These are phyloP conservation scores for Ennomos fuscantarius DNA, from an alignment of 2,888 invertebrate species.

Conservation along the genomic window DNA sequence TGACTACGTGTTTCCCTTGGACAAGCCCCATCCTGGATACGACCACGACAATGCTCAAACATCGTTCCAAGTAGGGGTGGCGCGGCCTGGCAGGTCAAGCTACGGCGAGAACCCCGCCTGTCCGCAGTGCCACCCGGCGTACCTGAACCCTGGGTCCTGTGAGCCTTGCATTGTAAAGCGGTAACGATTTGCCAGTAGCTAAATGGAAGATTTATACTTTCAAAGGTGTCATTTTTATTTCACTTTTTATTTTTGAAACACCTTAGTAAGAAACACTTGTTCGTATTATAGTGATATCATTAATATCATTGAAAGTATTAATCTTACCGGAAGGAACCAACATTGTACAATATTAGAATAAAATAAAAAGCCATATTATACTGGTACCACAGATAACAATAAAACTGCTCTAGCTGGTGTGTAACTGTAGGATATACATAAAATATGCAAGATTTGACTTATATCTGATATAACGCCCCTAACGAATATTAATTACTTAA, in stretches of 20 bases:
- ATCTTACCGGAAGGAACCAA: too few relatives aligned
- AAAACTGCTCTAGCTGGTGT: too few relatives aligned
- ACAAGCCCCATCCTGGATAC: slow-evolving; percentile 86
- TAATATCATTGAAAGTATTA: too few relatives aligned
- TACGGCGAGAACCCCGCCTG: slow-evolving; percentile 87
- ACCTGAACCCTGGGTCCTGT: slow-evolving; percentile 86
- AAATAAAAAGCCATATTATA: too few relatives aligned
- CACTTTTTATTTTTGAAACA: background rate
- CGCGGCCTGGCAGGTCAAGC: slow-evolving; percentile 69
- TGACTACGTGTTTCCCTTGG: slow-evolving; percentile 86
- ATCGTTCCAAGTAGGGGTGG: slow-evolving; percentile 85
- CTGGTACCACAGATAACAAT: too few relatives aligned
- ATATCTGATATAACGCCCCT: too few relatives aligned
- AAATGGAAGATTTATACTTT: slow-evolving; percentile 6
- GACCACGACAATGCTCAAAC: slow-evolving; percentile 83
- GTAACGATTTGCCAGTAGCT: slow-evolving; percentile 51
- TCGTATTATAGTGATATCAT: too few relatives aligned
- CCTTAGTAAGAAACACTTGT: too few relatives aligned
- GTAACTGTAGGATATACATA: too few relatives aligned
- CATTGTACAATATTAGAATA: too few relatives aligned
- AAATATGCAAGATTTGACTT: too few relatives aligned
- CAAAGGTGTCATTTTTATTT: background rate
- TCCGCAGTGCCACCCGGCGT: slow-evolving; percentile 87
- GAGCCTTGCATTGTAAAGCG: slow-evolving; percentile 86
- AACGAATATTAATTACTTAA: too few relatives aligned